These are phyloP conservation scores for Drosophila ohnishii DNA, from an alignment of 1,140 invertebrate genomes.

Conservation along the genomic window DNA sequence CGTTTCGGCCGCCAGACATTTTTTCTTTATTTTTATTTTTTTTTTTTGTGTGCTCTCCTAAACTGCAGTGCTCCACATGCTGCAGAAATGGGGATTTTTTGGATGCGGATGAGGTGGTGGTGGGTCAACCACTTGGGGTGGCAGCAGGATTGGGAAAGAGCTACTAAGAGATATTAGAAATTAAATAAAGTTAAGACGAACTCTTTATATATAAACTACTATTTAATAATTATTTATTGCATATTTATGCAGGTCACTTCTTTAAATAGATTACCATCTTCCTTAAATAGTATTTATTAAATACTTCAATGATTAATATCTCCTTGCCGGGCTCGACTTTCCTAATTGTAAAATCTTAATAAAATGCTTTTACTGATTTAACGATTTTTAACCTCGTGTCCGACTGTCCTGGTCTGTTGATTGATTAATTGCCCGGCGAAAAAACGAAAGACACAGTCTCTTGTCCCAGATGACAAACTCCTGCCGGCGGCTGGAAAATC, in stretches of 20 bases:
- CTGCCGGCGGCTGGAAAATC: slow-evolving; percentile 39
- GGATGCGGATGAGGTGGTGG: background rate
- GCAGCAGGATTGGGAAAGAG: slow-evolving; percentile 11
- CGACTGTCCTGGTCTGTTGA: slow-evolving; percentile 14
- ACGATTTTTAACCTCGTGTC: slow-evolving; percentile 8
- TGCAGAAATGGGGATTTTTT: background rate
- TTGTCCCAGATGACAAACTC: slow-evolving; percentile 51
- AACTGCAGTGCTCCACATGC: slow-evolving; percentile 44
- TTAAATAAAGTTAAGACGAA: too few species aligned
- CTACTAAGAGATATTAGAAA: background rate
- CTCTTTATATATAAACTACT: too few species aligned
- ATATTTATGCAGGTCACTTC: background rate
- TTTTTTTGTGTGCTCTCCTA: slow-evolving; percentile 11
- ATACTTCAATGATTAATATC: slow-evolving; percentile 9
- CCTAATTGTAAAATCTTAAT: slow-evolving; percentile 40
- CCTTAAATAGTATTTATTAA: background rate
- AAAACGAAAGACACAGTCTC: slow-evolving; percentile 41
- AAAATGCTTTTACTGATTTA: slow-evolving; percentile 18
- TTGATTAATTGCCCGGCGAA: slow-evolving; percentile 40
- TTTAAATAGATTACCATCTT: too few species aligned
- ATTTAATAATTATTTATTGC: background rate
- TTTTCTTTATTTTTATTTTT: slow-evolving; percentile 10
- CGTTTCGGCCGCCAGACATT: slow-evolving; percentile 76
- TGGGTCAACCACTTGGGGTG: slow-evolving; percentile 16
- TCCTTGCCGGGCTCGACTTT: slow-evolving; percentile 9